Conservation (phyloP, 2,113 vertebrate species). For the Orthochromis indermauri region DNA sequence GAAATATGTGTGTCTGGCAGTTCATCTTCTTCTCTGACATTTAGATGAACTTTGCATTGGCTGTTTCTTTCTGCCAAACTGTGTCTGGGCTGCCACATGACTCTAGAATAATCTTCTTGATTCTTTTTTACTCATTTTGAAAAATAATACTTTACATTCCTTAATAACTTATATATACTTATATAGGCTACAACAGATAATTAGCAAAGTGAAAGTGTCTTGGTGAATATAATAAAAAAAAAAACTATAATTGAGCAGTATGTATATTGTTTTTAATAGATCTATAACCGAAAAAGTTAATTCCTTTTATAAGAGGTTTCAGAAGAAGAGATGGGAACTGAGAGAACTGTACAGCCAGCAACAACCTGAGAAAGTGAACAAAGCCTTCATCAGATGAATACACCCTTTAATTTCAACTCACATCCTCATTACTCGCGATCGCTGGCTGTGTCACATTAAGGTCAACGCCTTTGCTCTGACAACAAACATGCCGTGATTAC, state of each 20-base stretch:
- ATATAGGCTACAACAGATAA: neutral
- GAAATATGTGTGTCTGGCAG: neutral
- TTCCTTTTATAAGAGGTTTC: neutral
- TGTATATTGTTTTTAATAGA: neutral
- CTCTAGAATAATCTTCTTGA: neutral
- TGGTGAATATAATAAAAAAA: neutral
- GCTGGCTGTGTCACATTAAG: neutral
- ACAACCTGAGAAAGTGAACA: neutral
- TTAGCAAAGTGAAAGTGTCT: neutral
- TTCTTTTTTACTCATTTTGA: neutral
- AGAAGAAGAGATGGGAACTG: neutral
- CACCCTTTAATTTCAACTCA: neutral
- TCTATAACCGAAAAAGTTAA: neutral
- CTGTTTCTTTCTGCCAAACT: neutral
- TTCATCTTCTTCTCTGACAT: neutral
- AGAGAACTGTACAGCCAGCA: neutral
- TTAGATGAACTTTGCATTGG: neutral
- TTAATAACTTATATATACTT: neutral
- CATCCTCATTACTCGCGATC: neutral
- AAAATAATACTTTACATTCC: neutral
- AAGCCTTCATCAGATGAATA: neutral
- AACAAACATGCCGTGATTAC: neutral
- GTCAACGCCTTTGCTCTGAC: neutral
- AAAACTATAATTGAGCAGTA: neutral
- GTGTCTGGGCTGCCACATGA: conserved; percentile 12